These are phyloP conservation scores for Fregata magnificens DNA, from an alignment of 2,113 vertebrate species.

Conservation along the genomic window DNA sequence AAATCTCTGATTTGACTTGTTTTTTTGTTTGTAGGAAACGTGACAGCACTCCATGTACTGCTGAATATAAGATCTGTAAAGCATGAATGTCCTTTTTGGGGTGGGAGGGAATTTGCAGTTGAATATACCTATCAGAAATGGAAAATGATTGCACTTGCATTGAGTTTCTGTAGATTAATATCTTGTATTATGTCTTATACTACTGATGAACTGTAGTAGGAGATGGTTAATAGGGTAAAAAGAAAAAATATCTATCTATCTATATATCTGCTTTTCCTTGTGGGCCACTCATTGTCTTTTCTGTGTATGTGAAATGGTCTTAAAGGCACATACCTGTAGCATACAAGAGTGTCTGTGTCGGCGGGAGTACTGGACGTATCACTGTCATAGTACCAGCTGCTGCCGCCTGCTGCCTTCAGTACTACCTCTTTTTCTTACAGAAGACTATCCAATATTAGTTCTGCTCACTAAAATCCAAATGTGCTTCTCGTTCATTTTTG, in stretches of 20 bases:
- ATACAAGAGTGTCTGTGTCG: background rate
- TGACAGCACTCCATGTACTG: background rate
- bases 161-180: background rate
- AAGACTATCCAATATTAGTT: background rate
- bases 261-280: background rate
- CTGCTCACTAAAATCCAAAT: background rate
- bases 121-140: background rate
- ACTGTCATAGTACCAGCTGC: background rate
- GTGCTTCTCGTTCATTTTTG: fast-evolving
- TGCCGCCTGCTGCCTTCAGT: background rate
- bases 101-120: background rate
- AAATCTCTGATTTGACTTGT: slow-evolving; percentile 42
- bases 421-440: background rate
- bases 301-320: background rate
- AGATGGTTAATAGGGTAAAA: background rate
- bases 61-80: slow-evolving; percentile 11
- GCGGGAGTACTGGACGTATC: background rate
- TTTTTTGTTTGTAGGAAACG: slow-evolving; percentile 58
- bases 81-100: background rate
- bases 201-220: background rate
- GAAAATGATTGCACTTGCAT: background rate
- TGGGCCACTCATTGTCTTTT: background rate
- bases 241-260: background rate
- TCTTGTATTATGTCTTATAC: background rate
- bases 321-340: background rate